phyloP scores from a whole-genome alignment of 2,797 vertebrate genomes.

The Alauda arvensis region DNA sequence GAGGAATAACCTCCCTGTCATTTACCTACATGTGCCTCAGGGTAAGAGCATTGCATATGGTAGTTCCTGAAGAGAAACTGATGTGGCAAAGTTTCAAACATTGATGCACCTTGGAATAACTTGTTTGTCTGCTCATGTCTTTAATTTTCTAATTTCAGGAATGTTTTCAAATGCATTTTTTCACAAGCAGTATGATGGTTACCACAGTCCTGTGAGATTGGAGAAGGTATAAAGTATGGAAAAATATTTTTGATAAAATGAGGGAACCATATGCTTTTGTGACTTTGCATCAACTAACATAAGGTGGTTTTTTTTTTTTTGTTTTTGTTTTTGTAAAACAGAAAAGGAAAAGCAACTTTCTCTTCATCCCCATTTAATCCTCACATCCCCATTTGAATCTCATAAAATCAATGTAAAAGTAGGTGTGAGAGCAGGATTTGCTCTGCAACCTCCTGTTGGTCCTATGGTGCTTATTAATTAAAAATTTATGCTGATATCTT shows the following conservation, averaged over 20 bases:
- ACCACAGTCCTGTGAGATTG: neutral
- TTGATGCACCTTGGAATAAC: neutral
- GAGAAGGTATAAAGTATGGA: neutral
- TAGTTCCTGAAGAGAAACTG: neutral
- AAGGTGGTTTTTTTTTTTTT: neutral
- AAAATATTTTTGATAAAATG: neutral
- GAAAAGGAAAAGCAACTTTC: neutral
- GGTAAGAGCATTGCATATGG: neutral
- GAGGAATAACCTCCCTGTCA: neutral
- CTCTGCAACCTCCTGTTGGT: neutral
- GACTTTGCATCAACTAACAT: neutral
- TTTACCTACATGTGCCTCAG: neutral
- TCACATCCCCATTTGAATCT: neutral
- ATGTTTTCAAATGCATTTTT: neutral
- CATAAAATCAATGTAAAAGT: neutral
- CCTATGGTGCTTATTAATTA: neutral
- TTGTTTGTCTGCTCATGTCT: constrained; percentile 2
- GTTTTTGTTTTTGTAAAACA: neutral
- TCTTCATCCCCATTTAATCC: neutral
- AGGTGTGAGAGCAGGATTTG: neutral
- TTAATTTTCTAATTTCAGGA: constrained; percentile 7
- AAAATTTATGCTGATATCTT: neutral
- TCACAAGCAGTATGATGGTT: neutral
- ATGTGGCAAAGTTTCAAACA: constrained; percentile 6
- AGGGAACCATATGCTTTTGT: neutral